phyloP scores from a whole-genome alignment of 2,888 invertebrate genomes.

The Pristionchus fissidentatus region DNA sequence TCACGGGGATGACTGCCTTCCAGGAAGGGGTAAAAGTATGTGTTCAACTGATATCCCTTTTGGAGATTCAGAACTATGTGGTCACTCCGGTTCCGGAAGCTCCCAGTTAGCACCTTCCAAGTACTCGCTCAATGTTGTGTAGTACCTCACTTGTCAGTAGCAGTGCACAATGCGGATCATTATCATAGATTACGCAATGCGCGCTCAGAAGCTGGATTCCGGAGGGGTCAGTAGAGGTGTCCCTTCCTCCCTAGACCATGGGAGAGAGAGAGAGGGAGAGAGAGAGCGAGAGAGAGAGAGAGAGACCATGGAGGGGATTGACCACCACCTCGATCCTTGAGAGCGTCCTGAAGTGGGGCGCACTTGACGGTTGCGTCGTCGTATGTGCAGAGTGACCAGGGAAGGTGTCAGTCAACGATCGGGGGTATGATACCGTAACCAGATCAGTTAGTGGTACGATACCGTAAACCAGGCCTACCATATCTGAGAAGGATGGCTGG shows the following conservation, averaged over 20 bases:
- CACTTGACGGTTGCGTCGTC: background rate
- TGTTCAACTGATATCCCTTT: no score
- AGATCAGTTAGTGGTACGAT: no score
- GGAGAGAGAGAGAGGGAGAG: background rate
- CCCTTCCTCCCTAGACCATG: background rate
- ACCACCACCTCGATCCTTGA: background rate
- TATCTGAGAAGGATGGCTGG: conserved; percentile 17
- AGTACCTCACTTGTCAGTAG: conserved; percentile 22
- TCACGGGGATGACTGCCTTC: no score
- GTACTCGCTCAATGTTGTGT: no score
- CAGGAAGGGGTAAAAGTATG: no score
- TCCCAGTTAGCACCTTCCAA: conserved; percentile 13
- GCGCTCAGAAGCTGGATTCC: background rate
- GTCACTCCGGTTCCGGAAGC: background rate
- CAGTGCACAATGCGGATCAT: conserved; percentile 25
- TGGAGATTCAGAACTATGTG: no score
- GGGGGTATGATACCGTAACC: background rate
- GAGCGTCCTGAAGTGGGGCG: conserved; percentile 11
- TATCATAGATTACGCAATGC: background rate
- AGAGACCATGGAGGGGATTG: background rate
- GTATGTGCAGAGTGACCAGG: background rate
- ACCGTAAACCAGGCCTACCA: background rate
- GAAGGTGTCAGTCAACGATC: background rate
- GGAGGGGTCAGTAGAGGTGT: no score
- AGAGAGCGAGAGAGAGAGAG: background rate